A percentile compares a stretch with the other conserved stretches of the same genome.
Evolutionary conservation across 1,140 invertebrate species (phyloP).

Genomic region (Orius insidiosus): DNA sequence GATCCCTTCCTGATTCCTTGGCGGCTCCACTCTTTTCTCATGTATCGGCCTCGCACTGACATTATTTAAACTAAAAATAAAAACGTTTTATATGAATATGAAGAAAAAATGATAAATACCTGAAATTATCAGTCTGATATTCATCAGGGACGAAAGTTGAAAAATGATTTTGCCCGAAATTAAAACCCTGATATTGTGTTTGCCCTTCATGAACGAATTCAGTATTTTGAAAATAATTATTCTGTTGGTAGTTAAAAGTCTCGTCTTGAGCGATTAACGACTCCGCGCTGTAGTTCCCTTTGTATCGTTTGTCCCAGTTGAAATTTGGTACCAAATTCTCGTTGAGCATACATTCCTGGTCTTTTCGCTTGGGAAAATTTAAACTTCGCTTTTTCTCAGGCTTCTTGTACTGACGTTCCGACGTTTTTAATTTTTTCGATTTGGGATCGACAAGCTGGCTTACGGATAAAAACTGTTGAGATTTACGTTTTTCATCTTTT

Average conservation of each 20-base stretch:
- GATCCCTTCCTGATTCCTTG: too few species aligned
- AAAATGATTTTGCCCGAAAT: conserved; percentile 6
- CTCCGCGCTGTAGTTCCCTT: conserved; percentile 38
- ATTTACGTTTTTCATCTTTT: conserved; percentile 8
- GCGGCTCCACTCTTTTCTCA: too few species aligned
- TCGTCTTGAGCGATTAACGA: conserved; percentile 31
- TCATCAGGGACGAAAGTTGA: conserved; percentile 5
- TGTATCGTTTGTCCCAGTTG: conserved; percentile 13
- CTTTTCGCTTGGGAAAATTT: conserved; percentile 9
- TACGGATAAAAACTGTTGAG: conserved; percentile 32
- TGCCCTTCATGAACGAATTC: conserved; percentile 2
- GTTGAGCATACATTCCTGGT: conserved; percentile 13
- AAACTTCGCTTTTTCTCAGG: conserved; percentile 9
- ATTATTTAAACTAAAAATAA: neutral
- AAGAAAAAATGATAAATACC: neutral
- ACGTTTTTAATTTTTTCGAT: conserved; percentile 31
- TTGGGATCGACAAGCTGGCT: conserved; percentile 41
- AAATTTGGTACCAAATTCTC: conserved; percentile 5
- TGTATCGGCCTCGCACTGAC: neutral
- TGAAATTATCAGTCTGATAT: neutral
- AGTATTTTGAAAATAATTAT: conserved; percentile 11
- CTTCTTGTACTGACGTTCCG: conserved; percentile 12
- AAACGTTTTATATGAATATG: neutral
- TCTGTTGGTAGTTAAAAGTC: conserved; percentile 23
- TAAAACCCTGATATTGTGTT: conserved; percentile 8